phyloP scores from a whole-genome alignment of 2,113 vertebrate species.

The Holacanthus passer region DNA sequence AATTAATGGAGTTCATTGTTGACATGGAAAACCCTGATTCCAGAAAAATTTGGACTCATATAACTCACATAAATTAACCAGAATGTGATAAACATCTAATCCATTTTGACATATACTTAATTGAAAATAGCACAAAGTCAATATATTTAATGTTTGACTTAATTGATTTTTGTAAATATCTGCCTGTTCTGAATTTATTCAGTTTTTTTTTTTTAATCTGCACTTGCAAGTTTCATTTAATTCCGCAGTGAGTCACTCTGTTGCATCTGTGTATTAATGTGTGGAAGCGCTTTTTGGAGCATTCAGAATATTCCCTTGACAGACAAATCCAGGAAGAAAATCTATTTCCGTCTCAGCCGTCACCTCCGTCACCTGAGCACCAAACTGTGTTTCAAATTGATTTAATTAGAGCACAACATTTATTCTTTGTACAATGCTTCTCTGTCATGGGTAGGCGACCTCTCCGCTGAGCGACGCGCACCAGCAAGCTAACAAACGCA shows the following conservation, averaged over 20 bases:
- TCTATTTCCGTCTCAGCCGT: background rate
- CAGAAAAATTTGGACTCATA: no score
- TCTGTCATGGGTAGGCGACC: slow-evolving; percentile 30
- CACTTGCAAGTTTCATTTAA: background rate
- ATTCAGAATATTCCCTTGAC: background rate
- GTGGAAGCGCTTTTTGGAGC: background rate
- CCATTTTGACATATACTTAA: no score
- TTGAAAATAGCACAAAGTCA: no score
- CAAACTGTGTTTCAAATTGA: slow-evolving; percentile 36
- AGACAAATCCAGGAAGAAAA: background rate
- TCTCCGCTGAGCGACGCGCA: slow-evolving; percentile 46
- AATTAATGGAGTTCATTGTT: no score
- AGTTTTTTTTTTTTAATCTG: no score
- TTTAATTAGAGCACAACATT: slow-evolving; percentile 46
- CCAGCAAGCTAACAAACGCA: slow-evolving; percentile 43
- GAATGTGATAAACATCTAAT: no score
- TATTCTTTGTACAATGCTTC: slow-evolving; percentile 42
- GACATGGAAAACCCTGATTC: no score
- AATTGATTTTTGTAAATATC: no score
- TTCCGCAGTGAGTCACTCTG: background rate
- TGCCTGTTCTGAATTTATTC: no score
- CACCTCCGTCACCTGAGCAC: background rate
- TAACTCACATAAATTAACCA: no score
- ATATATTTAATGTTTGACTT: no score
- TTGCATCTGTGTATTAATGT: background rate